Percentiles rank a stretch among this genome's conserved stretches.
Conservation (phyloP, 2,888 invertebrate species). For the Drosophila mimica region DNA sequence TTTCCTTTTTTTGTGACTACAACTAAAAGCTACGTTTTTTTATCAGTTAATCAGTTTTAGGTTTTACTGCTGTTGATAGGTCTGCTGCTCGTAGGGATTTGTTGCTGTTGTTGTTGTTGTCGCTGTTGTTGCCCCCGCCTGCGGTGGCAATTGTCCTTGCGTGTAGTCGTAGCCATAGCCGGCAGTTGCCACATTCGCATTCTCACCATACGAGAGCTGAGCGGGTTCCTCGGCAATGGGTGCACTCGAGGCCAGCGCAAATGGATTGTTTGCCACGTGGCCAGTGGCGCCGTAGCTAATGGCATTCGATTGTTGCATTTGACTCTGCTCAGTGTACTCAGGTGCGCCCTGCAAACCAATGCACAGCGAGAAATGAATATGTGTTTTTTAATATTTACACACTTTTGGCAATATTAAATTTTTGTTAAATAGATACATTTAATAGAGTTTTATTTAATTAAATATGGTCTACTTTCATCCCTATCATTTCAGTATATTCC, state of each 20-base stretch:
- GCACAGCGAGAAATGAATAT: not conserved
- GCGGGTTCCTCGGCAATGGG: constrained; percentile 87
- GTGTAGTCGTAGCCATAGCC: constrained; percentile 65
- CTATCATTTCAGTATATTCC: fast-evolving
- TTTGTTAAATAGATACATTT: not conserved
- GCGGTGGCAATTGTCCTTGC: constrained; percentile 48
- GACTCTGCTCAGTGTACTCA: constrained; percentile 83
- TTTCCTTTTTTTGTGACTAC: constrained; percentile 52
- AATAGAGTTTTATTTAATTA: not conserved
- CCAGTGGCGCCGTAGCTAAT: constrained; percentile 88
- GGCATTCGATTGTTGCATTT: constrained; percentile 85
- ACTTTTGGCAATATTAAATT: not conserved
- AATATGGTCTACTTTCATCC: not conserved
- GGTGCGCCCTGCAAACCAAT: constrained; percentile 72
- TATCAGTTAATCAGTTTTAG: constrained; percentile 38
- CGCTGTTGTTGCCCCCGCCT: constrained; percentile 6
- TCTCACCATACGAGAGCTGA: constrained; percentile 79
- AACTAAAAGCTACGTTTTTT: constrained; percentile 71
- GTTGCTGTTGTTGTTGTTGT: constrained; percentile 21
- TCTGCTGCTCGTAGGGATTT: constrained; percentile 74
- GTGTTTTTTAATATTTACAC: not conserved
- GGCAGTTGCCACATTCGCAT: constrained; percentile 28
- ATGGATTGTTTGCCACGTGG: constrained; percentile 87
- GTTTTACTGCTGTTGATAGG: constrained; percentile 67
- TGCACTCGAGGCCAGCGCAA: constrained; percentile 79